These are phyloP conservation scores for Leptura quadrifasciata DNA, from an alignment of 2,888 invertebrate genomes.

Conservation along the genomic window DNA sequence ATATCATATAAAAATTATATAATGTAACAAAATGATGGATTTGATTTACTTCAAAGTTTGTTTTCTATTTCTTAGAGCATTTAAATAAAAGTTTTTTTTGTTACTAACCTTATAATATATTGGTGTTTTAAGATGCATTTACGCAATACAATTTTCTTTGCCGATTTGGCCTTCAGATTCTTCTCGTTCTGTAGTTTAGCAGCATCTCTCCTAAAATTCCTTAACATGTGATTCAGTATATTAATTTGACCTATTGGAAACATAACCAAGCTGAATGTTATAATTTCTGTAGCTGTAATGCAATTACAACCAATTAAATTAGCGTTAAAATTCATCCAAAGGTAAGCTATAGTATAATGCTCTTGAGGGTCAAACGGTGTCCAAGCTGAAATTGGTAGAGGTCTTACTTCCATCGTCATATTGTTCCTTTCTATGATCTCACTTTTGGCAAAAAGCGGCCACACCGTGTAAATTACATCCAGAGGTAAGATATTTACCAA, in stretches of 20 bases:
- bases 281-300: neutral
- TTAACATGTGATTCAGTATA: constrained; percentile 8
- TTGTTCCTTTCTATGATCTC: neutral
- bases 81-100: too few species aligned
- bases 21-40: too few species aligned
- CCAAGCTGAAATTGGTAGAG: constrained; percentile 23
- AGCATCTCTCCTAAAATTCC: neutral
- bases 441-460: constrained; percentile 10
- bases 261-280: neutral
- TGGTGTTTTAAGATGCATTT: constrained; percentile 15
- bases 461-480: neutral
- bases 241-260: constrained; percentile 5
- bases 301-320: neutral
- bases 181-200: neutral
- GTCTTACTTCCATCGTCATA: neutral
- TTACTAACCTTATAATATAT: constrained; percentile 19
- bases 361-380: neutral
- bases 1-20: too few species aligned
- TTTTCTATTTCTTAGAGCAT: too few species aligned
- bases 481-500: neutral
- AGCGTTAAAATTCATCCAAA: neutral
- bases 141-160: neutral
- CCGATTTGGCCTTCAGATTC: neutral
- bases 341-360: constrained; percentile 12
- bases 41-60: too few species aligned